A percentile compares a stretch with the other conserved stretches of the same genome.
These are phyloP conservation scores for Argya squamiceps DNA, from an alignment of 2,797 vertebrate species.

Conservation along the genomic window DNA sequence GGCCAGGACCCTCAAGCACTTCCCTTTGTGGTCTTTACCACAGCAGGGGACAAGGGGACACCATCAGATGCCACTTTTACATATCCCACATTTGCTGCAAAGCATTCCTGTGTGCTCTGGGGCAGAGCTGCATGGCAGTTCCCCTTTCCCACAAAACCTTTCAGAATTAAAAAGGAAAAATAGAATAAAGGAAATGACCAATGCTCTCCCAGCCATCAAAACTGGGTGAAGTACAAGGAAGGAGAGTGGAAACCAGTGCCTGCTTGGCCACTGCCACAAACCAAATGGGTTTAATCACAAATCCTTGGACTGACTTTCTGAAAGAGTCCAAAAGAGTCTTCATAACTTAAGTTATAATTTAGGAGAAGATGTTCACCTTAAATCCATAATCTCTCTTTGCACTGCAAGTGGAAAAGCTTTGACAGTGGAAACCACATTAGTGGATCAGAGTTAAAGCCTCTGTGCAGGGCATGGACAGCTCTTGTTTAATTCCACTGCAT, in stretches of 20 bases:
- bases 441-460: neutral
- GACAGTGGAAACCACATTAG: neutral
- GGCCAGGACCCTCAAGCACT: neutral
- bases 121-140: neutral
- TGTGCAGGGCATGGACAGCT: rapidly evolving
- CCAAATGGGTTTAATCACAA: neutral
- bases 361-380: neutral
- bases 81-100: rapidly evolving
- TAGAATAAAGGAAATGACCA: neutral
- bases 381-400: neutral
- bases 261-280: neutral
- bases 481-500: neutral
- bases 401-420: neutral
- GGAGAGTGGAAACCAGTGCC: neutral
- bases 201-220: neutral
- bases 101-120: neutral
- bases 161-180: neutral
- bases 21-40: rapidly evolving
- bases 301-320: neutral
- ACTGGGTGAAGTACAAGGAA: neutral
- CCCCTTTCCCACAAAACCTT: neutral
- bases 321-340: neutral
- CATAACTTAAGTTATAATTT: neutral
- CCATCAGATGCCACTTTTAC: neutral
- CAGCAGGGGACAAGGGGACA: neutral